Evolutionary conservation across 1,140 invertebrate genomes (phyloP).

Genomic region (Thalassaphorura encarpata): DNA sequence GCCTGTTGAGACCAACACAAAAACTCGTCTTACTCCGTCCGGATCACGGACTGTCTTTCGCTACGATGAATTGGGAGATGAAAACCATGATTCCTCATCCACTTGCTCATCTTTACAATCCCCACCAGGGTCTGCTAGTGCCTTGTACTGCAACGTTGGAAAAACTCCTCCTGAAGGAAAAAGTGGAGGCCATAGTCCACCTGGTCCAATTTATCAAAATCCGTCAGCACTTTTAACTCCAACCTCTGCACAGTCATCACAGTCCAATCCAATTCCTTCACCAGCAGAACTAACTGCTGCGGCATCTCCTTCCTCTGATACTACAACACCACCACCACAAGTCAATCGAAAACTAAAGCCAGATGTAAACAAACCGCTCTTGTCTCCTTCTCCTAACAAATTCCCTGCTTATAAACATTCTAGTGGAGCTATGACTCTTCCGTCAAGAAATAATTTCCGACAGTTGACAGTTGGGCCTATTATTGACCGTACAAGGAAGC

Average conservation of each 20-base stretch:
- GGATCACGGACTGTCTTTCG: constrained; percentile 41
- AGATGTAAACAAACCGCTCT: constrained; percentile 9
- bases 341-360: constrained; percentile 73
- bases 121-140: constrained; percentile 21
- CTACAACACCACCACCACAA: constrained; percentile 49
- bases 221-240: constrained; percentile 1
- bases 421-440: constrained; percentile 26
- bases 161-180: constrained; percentile 30
- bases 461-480: constrained; percentile 11
- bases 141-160: no score
- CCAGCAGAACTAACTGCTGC: constrained; percentile 32
- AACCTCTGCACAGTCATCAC: constrained; percentile 45
- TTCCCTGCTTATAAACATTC: background rate
- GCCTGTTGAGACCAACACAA: constrained; percentile 37
- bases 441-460: constrained; percentile 9
- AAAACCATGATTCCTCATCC: constrained; percentile 36
- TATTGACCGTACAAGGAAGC: constrained; percentile 22
- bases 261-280: constrained; percentile 45
- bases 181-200: constrained; percentile 13
- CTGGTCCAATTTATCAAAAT: constrained; percentile 37
- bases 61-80: constrained; percentile 44
- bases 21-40: constrained; percentile 63
- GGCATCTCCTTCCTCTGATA: constrained; percentile 1
- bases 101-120: constrained; percentile 34
- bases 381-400: background rate